These are phyloP conservation scores for Unio delphinus DNA, from an alignment of 2,888 invertebrate species.

Conservation along the genomic window DNA sequence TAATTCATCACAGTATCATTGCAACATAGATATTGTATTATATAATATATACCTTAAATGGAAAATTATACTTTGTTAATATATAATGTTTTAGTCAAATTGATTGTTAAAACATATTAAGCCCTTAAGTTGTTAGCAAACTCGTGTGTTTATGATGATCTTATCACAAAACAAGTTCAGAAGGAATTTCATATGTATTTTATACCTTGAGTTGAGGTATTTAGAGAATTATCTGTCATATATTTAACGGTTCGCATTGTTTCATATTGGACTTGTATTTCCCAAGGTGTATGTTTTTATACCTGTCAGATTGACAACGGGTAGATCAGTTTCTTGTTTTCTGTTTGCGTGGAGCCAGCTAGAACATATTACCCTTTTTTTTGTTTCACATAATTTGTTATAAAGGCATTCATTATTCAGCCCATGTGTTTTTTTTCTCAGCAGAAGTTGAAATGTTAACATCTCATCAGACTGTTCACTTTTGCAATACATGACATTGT, in stretches of 20 bases:
- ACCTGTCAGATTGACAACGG: conserved; percentile 24
- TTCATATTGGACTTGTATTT: conserved; percentile 6
- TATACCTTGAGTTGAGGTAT: background rate
- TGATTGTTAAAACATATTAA: conserved; percentile 54
- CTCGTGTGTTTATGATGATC: conserved; percentile 17
- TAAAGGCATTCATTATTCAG: conserved; percentile 43
- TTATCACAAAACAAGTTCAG: conserved; percentile 11
- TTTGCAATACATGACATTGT: background rate
- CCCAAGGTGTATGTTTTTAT: conserved; percentile 4
- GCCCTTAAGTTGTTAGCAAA: conserved; percentile 47
- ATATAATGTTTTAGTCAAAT: conserved; percentile 51
- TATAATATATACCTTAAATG: conserved; percentile 42
- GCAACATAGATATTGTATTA: conserved; percentile 47
- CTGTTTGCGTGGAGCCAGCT: conserved; percentile 39
- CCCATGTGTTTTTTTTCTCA: conserved; percentile 40
- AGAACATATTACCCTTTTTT: conserved; percentile 26
- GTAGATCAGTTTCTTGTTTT: conserved; percentile 34
- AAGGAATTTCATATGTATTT: background rate
- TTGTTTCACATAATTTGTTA: conserved; percentile 40
- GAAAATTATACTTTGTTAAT: conserved; percentile 44
- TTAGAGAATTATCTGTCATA: background rate
- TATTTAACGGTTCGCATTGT: conserved; percentile 5
- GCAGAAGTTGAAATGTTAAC: conserved; percentile 8
- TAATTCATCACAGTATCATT: conserved; percentile 26
- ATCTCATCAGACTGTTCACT: conserved; percentile 6